phyloP scores from a whole-genome alignment of 1,140 invertebrate genomes.

The Drosophila arawakana region DNA sequence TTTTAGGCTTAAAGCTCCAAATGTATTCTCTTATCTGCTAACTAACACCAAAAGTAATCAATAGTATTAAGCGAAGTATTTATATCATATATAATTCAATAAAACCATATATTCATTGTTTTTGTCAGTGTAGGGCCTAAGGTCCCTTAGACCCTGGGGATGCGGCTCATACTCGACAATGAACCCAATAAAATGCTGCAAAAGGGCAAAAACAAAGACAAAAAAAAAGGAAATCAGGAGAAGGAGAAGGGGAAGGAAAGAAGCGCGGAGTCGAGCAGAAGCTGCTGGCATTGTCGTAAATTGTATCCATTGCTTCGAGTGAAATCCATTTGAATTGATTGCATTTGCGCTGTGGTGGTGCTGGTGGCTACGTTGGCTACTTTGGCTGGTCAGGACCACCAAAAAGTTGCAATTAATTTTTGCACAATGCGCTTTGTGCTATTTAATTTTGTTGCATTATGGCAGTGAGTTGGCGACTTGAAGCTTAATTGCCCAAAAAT shows the following conservation, averaged over 20 bases:
- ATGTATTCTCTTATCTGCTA: too few relatives aligned
- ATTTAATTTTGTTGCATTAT: constrained; percentile 74
- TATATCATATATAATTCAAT: too few relatives aligned
- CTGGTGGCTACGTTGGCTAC: constrained; percentile 7
- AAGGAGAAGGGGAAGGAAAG: background rate
- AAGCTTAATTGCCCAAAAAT: constrained; percentile 61
- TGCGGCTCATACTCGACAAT: constrained; percentile 54
- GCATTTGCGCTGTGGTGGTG: constrained; percentile 26
- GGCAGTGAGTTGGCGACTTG: constrained; percentile 39
- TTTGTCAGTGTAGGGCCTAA: background rate
- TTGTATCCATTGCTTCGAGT: constrained; percentile 65
- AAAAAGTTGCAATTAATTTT: constrained; percentile 83
- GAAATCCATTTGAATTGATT: constrained; percentile 81
- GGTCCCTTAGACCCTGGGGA: constrained; percentile 50
- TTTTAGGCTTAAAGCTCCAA: too few relatives aligned
- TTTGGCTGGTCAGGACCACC: constrained; percentile 53
- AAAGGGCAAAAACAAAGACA: constrained; percentile 54
- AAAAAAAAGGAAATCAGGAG: constrained; percentile 6
- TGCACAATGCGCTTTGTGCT: constrained; percentile 79
- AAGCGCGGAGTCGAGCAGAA: constrained; percentile 13
- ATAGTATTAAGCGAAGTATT: too few relatives aligned
- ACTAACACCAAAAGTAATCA: too few relatives aligned
- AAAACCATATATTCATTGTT: too few relatives aligned
- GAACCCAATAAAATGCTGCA: constrained; percentile 74
- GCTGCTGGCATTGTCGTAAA: constrained; percentile 61